Percentiles rank a stretch among this genome's conserved stretches.
Conservation (phyloP, 2,797 vertebrate species). For the Girardinus metallicus region DNA sequence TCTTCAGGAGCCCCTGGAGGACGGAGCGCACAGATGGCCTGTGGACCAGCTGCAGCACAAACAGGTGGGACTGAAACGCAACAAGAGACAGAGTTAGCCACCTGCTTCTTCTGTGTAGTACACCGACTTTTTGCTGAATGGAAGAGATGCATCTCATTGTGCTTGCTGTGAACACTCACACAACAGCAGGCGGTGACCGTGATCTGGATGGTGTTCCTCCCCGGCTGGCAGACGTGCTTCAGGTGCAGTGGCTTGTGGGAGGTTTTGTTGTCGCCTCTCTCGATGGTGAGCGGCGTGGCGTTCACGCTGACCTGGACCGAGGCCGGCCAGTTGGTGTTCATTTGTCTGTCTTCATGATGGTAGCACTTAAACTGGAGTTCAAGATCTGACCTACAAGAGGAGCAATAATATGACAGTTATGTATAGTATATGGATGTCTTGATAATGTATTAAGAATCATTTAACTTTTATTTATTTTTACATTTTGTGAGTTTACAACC, state of each 20-base stretch:
- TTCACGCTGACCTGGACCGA: slow-evolving; percentile 99
- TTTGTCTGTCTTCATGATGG: slow-evolving; percentile 98
- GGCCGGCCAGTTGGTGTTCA: slow-evolving; percentile 99
- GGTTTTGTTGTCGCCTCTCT: slow-evolving; percentile 98
- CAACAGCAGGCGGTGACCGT: slow-evolving; percentile 99
- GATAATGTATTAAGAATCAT: neutral
- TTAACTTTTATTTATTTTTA: neutral
- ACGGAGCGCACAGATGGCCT: slow-evolving; percentile 96
- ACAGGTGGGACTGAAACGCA: slow-evolving; percentile 92
- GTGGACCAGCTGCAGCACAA: slow-evolving; percentile 97
- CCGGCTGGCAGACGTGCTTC: slow-evolving; percentile 98
- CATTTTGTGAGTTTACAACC: neutral
- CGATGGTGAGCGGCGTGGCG: slow-evolving; percentile 97
- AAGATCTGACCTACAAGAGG: slow-evolving; percentile 89
- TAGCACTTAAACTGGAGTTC: slow-evolving; percentile 99
- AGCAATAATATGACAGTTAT: neutral
- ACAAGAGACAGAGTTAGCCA: slow-evolving; percentile 39
- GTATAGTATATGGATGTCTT: neutral
- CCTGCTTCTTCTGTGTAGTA: neutral
- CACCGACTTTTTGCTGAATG: neutral
- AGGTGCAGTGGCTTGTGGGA: slow-evolving; percentile 99
- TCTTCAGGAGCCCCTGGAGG: slow-evolving; percentile 96
- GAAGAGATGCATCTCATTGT: neutral
- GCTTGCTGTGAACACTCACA: slow-evolving; percentile 74
- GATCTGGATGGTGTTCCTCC: slow-evolving; percentile 99